Conservation (phyloP, 2,888 invertebrate genomes). For the Patella ulyssiponensis region DNA sequence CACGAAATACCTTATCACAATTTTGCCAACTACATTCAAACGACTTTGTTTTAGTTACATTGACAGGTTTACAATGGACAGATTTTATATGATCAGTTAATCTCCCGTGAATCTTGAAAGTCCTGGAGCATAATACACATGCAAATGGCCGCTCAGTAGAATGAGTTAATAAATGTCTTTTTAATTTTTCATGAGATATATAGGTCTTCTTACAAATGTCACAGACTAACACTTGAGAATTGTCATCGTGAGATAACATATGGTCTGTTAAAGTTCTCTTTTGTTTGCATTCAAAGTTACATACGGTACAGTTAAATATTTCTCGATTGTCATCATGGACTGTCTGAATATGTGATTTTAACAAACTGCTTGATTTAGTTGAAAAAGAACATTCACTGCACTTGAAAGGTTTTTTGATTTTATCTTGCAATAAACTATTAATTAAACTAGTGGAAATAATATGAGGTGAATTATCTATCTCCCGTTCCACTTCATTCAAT, state of each 20-base stretch:
- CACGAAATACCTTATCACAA: slow-evolving; percentile 42
- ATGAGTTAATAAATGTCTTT: slow-evolving; percentile 43
- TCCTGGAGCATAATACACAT: slow-evolving; percentile 34
- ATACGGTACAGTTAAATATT: slow-evolving; percentile 26
- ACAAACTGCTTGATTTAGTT: slow-evolving; percentile 14
- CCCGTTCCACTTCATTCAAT: neutral
- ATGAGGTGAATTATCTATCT: neutral
- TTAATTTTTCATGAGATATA: slow-evolving; percentile 33
- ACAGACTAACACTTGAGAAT: slow-evolving; percentile 23
- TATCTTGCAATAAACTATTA: neutral
- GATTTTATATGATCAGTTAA: slow-evolving; percentile 40
- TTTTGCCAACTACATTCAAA: slow-evolving; percentile 33
- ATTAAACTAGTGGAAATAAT: neutral
- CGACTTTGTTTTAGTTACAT: slow-evolving; percentile 8
- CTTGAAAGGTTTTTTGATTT: neutral
- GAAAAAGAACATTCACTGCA: slow-evolving; percentile 24
- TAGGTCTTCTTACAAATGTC: slow-evolving; percentile 35
- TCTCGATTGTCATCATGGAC: slow-evolving; percentile 28
- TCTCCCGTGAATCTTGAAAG: slow-evolving; percentile 37
- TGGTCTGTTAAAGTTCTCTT: slow-evolving; percentile 29
- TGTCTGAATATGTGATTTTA: slow-evolving; percentile 29
- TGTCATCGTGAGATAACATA: slow-evolving; percentile 27
- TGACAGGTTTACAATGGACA: slow-evolving; percentile 28
- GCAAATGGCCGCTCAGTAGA: slow-evolving; percentile 29
- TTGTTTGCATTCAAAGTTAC: slow-evolving; percentile 31